A percentile compares a stretch with the other conserved stretches of the same genome.
Evolutionary conservation across 2,888 invertebrate species (phyloP).

Genomic region (Chrysotoxum bicinctum): DNA sequence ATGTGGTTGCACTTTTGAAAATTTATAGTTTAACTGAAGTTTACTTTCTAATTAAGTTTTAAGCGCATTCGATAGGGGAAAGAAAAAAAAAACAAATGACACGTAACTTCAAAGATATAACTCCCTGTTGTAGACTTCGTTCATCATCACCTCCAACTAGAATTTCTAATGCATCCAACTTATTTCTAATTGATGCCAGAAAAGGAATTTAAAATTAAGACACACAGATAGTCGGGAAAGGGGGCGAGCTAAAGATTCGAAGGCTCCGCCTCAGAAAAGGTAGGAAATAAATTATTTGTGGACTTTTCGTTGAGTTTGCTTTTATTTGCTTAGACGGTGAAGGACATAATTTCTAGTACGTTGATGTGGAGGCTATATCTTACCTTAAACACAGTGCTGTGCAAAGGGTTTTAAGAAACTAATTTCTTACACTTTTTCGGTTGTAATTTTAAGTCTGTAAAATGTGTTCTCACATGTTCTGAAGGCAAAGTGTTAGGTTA

Average conservation of each 20-base stretch:
- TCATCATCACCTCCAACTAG: constrained; percentile 6
- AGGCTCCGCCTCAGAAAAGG: background rate
- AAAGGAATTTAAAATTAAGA: constrained; percentile 42
- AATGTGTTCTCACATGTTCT: too few species aligned
- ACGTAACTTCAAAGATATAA: background rate
- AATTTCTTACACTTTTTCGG: background rate
- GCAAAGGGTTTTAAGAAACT: background rate
- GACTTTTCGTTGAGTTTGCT: constrained; percentile 1
- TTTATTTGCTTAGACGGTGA: background rate
- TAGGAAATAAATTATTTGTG: constrained; percentile 11
- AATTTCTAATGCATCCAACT: constrained; percentile 16
- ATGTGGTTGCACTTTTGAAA: constrained; percentile 31
- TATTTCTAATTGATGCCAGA: constrained; percentile 32
- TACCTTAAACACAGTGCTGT: background rate
- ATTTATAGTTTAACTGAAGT: constrained; percentile 34
- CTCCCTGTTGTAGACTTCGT: background rate
- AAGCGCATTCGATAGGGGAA: background rate
- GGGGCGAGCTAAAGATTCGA: background rate
- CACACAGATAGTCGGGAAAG: background rate
- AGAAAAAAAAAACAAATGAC: background rate
- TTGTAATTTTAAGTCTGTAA: too few species aligned
- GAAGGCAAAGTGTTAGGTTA: too few species aligned
- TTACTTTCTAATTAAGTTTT: constrained; percentile 40
- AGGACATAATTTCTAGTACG: background rate
- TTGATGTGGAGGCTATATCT: background rate